Percentiles rank a stretch among this genome's conserved stretches.
These are phyloP conservation scores for Apis mellifera DNA, from an alignment of 1,140 invertebrate genomes.

Conservation along the genomic window Amel_HAv3.1 CM009942.2:153501-154000, in stretches of 20 bases:
- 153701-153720: not conserved
- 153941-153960: not conserved
- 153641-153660: not conserved
- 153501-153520: constrained; percentile 67
- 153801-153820: no score
- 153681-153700: not conserved
- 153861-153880: no score
- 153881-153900: not conserved
- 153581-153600: constrained; percentile 25
- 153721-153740: not conserved
- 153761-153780: no score
- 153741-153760: not conserved
- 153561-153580: constrained; percentile 51
- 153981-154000: not conserved
- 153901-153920: not conserved
- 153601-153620: constrained; percentile 55
- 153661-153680: not conserved
- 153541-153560: constrained; percentile 59
- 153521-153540: constrained; percentile 31
- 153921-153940: not conserved
- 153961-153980: not conserved
- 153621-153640: not conserved
- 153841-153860: not conserved
- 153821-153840: not conserved
- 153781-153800: not conserved